Conservation (phyloP, 2,113 vertebrate genomes). For the Cavia porcellus region DNA sequence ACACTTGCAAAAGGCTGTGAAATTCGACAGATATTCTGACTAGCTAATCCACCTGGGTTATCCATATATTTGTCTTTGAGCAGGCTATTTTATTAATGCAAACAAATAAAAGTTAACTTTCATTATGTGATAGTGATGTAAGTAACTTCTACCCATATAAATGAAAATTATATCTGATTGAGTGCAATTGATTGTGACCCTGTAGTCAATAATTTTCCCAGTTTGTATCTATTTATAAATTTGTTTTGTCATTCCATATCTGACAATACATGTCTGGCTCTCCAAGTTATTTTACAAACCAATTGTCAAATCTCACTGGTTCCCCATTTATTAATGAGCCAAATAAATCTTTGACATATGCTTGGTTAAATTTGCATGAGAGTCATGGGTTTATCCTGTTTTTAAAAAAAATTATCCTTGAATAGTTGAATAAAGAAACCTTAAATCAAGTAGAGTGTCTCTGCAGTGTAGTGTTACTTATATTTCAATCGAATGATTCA, state of each 20-base stretch:
- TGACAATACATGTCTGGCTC: not conserved
- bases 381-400: slow-evolving; percentile 19
- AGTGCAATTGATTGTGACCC: slow-evolving; percentile 22
- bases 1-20: not conserved
- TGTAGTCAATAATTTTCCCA: not conserved
- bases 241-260: slow-evolving; percentile 6
- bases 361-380: not conserved
- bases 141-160: slow-evolving; percentile 48
- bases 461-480: slow-evolving; percentile 4
- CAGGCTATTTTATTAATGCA: not conserved
- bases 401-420: slow-evolving; percentile 31
- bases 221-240: slow-evolving; percentile 45
- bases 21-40: not conserved
- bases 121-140: not conserved
- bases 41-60: not conserved
- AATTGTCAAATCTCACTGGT: not conserved
- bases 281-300: slow-evolving; percentile 29
- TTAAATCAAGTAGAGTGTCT: slow-evolving; percentile 61
- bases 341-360: slow-evolving; percentile 34
- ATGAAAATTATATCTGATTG: slow-evolving; percentile 10
- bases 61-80: slow-evolving; percentile 24
- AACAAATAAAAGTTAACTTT: slow-evolving; percentile 22
- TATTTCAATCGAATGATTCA: slow-evolving; percentile 28
- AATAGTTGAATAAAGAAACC: slow-evolving; percentile 49
- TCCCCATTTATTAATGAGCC: slow-evolving; percentile 52